Percentiles rank a stretch among this genome's conserved stretches.
phyloP scores from a whole-genome alignment of 2,797 vertebrate genomes.

The Hemitrygon akajei region DNA sequence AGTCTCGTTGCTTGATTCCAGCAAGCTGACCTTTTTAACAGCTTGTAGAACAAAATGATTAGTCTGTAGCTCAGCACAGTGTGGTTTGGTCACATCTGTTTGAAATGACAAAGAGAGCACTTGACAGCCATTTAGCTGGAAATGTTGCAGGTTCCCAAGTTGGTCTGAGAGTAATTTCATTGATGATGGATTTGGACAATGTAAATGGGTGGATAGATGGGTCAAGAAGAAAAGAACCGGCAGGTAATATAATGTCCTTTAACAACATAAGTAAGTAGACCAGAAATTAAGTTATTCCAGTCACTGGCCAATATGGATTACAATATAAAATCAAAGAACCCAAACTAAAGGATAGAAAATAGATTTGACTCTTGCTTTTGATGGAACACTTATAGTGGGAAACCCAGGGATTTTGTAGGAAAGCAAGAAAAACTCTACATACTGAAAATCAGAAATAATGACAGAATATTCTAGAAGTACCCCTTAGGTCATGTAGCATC shows the following conservation, averaged over 20 bases:
- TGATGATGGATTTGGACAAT: constrained; percentile 29
- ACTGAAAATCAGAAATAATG: no score
- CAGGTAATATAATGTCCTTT: background rate
- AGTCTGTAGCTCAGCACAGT: constrained; percentile 22
- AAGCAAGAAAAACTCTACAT: no score
- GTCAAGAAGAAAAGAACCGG: background rate
- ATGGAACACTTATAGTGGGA: background rate
- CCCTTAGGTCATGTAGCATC: no score
- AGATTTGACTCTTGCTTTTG: background rate
- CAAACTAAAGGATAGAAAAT: background rate
- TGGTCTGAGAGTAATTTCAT: constrained; percentile 19
- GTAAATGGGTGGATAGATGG: constrained; percentile 14
- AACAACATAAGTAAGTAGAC: background rate
- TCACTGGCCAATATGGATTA: background rate
- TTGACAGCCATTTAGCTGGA: constrained; percentile 24
- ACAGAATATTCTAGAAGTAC: no score
- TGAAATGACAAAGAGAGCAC: constrained; percentile 27
- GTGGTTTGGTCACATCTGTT: constrained; percentile 28
- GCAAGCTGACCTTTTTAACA: constrained; percentile 31
- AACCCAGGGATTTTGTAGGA: no score
- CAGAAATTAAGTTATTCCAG: background rate
- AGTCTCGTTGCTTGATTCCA: constrained; percentile 8
- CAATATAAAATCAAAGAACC: background rate
- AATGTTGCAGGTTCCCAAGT: background rate
- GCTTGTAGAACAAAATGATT: constrained; percentile 29